Evolutionary conservation across 2,797 vertebrate genomes (phyloP).

Genomic region (Streptopelia turtur): DNA sequence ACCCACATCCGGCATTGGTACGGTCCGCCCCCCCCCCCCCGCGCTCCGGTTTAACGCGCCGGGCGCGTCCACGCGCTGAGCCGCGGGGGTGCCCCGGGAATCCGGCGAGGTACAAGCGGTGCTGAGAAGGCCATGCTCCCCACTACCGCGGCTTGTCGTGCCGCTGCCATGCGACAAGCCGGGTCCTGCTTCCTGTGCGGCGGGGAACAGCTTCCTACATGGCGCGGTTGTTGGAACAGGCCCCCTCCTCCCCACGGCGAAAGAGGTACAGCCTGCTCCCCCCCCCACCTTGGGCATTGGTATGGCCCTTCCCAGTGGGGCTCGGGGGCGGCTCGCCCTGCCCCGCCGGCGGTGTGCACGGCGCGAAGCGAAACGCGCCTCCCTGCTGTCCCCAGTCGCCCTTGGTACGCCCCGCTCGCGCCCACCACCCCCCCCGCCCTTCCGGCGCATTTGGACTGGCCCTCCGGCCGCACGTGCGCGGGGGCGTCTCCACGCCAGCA

Average conservation of each 20-base stretch:
- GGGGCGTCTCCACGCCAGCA: background rate
- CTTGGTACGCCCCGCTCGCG: background rate
- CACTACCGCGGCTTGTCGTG: too few species aligned
- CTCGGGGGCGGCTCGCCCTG: background rate
- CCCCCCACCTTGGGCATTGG: background rate
- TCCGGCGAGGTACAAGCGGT: background rate
- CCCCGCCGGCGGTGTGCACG: background rate
- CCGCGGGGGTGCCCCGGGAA: background rate
- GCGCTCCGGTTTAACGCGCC: background rate
- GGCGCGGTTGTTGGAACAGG: too few species aligned
- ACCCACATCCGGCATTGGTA: background rate
- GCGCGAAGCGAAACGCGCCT: background rate
- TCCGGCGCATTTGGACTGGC: background rate
- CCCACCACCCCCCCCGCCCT: fast-evolving
- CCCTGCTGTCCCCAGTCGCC: background rate
- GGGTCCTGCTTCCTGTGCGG: fast-evolving
- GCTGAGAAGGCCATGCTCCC: background rate
- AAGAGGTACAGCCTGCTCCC: background rate
- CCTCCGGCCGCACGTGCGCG: background rate
- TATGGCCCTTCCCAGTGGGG: background rate
- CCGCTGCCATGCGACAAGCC: fast-evolving
- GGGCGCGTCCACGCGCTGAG: background rate
- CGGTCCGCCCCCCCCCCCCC: background rate
- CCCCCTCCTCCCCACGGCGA: fast-evolving
- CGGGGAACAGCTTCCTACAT: background rate